These are phyloP conservation scores for Mycteria americana DNA, from an alignment of 2,797 vertebrate genomes.

Conservation along the genomic window DNA sequence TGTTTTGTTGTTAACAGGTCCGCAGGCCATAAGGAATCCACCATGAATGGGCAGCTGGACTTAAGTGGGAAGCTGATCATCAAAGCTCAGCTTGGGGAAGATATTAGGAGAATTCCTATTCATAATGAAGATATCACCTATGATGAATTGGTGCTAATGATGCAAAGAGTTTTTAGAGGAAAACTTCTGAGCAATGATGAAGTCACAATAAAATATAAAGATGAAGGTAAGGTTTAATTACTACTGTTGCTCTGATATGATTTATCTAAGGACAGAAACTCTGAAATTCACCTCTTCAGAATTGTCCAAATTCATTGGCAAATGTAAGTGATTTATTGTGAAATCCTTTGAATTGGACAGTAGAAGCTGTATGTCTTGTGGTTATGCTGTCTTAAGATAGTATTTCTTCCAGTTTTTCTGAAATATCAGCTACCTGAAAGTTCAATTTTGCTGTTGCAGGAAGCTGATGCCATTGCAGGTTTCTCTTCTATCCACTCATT, in stretches of 20 bases:
- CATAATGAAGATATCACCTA: conserved; percentile 99
- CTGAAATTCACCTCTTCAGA: background rate
- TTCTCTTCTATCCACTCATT: background rate
- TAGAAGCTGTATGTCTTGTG: background rate
- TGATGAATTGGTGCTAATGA: conserved; percentile 98
- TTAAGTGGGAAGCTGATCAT: conserved; percentile 98
- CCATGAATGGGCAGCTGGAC: conserved; percentile 98
- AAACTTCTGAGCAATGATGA: conserved; percentile 97
- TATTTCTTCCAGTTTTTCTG: background rate
- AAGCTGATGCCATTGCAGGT: background rate
- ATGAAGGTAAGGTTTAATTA: conserved; percentile 85
- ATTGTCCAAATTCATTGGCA: background rate
- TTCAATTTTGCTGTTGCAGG: background rate
- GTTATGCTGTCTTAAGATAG: background rate
- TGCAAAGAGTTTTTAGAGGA: conserved; percentile 97
- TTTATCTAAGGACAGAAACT: background rate
- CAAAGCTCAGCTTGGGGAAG: conserved; percentile 97
- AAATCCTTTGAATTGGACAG: background rate
- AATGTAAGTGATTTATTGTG: background rate
- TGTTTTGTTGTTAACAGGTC: conserved; percentile 47
- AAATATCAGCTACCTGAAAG: background rate
- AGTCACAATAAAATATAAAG: conserved; percentile 98
- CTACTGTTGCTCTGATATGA: background rate
- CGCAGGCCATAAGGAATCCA: conserved; percentile 55
- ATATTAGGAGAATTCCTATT: conserved; percentile 97